phyloP scores from a whole-genome alignment of 2,797 vertebrate genomes.

The Manis crassicaudata region DNA sequence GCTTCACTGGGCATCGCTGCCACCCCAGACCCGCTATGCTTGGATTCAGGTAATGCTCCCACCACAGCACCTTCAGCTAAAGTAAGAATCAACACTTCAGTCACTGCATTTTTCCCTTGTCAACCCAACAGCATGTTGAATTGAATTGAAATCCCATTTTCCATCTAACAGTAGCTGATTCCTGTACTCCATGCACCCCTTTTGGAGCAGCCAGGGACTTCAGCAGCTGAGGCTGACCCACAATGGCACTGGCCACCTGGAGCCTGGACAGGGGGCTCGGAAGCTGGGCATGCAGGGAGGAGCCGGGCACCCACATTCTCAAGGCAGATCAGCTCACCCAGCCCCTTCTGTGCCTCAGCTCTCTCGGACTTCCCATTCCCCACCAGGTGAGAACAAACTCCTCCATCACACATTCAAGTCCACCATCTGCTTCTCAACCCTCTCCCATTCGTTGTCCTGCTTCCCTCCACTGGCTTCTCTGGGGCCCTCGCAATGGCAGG shows the following conservation, averaged over 20 bases:
- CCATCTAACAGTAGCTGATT: no score
- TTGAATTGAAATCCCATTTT: background rate
- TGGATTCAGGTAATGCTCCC: no score
- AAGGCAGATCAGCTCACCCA: fast-evolving
- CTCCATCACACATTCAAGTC: fast-evolving
- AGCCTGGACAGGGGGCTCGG: background rate
- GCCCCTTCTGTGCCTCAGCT: fast-evolving
- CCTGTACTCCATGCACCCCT: fast-evolving
- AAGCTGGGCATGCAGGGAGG: background rate
- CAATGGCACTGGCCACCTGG: fast-evolving
- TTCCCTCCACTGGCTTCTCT: no score
- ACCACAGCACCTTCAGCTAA: background rate
- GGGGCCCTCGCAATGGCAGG: no score
- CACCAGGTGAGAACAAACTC: fast-evolving
- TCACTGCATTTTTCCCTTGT: background rate
- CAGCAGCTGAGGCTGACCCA: fast-evolving
- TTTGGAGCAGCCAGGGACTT: background rate
- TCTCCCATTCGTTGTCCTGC: fast-evolving
- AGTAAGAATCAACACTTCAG: background rate
- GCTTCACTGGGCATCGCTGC: fast-evolving
- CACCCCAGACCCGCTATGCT: fast-evolving
- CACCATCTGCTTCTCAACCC: no score
- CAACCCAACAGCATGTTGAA: background rate
- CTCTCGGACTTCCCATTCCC: fast-evolving
- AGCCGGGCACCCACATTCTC: fast-evolving